Percentiles rank a stretch among this genome's conserved stretches.
phyloP scores from a whole-genome alignment of 2,113 vertebrate genomes.

The Protomyctophum bolini region DNA sequence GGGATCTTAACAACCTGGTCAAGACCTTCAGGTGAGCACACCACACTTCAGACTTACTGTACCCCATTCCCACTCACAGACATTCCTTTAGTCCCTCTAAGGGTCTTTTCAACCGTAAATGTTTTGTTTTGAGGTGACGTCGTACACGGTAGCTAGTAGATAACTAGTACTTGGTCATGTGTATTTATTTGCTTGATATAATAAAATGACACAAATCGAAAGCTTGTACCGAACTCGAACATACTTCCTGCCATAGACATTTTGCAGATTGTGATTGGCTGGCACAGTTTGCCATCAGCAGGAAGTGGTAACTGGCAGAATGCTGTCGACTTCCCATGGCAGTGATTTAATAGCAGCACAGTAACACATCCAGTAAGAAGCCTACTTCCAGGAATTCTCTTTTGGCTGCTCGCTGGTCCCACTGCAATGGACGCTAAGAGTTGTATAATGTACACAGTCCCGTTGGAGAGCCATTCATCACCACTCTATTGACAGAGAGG shows the following conservation, averaged over 20 bases:
- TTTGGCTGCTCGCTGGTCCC: slow-evolving; percentile 36
- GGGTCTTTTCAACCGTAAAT: neutral
- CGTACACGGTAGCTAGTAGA: too few relatives aligned
- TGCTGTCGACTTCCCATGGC: slow-evolving; percentile 56
- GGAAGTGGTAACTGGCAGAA: slow-evolving; percentile 48
- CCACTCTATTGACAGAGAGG: slow-evolving; percentile 19
- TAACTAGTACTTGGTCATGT: too few relatives aligned
- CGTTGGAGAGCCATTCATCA: slow-evolving; percentile 56
- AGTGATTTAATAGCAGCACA: slow-evolving; percentile 53
- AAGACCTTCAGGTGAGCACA: slow-evolving; percentile 87
- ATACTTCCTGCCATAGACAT: slow-evolving; percentile 33
- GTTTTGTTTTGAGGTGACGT: neutral
- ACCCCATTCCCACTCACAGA: neutral
- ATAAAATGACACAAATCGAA: neutral
- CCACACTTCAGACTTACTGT: neutral
- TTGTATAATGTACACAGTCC: slow-evolving; percentile 19
- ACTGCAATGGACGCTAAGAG: slow-evolving; percentile 19
- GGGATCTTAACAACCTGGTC: slow-evolving; percentile 87
- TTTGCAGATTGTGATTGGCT: slow-evolving; percentile 31
- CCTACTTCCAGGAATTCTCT: slow-evolving; percentile 75
- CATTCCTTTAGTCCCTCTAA: neutral
- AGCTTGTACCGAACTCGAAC: slow-evolving; percentile 19
- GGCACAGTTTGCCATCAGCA: slow-evolving; percentile 40
- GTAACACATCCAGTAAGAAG: slow-evolving; percentile 38
- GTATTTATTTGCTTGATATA: too few relatives aligned